Evolutionary conservation across 2,797 vertebrate species (phyloP), one percentile per base, ranked within the genome.

Genomic region (Vespertilio murinus): DNA sequence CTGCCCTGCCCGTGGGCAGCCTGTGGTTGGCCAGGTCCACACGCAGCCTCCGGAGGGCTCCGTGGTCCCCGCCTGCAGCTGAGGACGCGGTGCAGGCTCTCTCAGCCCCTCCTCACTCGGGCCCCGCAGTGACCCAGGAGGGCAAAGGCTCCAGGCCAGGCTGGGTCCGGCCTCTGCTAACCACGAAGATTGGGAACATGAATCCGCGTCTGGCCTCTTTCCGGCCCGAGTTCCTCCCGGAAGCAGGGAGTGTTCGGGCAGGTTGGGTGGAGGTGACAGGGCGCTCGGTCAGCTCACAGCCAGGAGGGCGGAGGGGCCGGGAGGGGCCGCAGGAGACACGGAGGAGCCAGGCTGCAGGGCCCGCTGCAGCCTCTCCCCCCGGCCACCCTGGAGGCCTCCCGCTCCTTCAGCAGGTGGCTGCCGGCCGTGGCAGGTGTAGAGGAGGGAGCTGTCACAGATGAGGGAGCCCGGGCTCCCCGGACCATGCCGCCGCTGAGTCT

Each of bases 31-130:
- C 22, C 22, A 25, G 22, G 30, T 71, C 35, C 40, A 6, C 6
- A 5, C 0, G 1, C 40, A 64, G 28, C 17, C 79, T 33, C 1
- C 4, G 8, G n/a, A 7, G 40, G 33, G 45, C 13, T 45, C 40
- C 0, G 5, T 0, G 5, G 64, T 2, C 45, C n/a, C 52, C 23
- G 17, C 8, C 2, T 8, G 25, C 0, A 11, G 73, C 49, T 3
- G 33, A 73, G 45, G 61, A 59, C 0, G 0, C 45, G 2, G n/a
- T 38, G 40, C 13, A n/a, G 61, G 30, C 13, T 30, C 45, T 22
- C 67, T 10, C 25, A 28, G 33, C 9, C 38, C 80, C 10, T 28
- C 65, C 84, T n/a, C n/a, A 25, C 40, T 54, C 16, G 54, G 59
- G 25, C 12, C 56, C 28, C 64, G 7, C 14, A n/a, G 45, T 5